These are phyloP conservation scores for Cassiopea xamachana DNA, from an alignment of 30 jellyfish, hydroid and myxozoan genomes.

Conservation along the genomic window DNA sequence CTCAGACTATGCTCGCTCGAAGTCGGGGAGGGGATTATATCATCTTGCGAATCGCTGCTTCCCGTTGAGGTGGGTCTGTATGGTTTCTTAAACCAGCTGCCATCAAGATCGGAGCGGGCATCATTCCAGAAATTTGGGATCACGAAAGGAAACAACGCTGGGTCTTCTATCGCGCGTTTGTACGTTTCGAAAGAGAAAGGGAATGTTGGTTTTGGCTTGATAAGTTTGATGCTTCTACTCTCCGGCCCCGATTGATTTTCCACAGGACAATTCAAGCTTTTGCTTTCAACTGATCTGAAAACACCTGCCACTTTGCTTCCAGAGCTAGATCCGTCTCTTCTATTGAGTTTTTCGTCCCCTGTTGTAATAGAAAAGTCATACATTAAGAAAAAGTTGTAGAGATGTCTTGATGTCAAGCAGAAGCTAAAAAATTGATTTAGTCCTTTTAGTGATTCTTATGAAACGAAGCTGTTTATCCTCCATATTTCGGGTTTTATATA, in stretches of 20 bases:
- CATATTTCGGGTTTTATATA: too few species aligned
- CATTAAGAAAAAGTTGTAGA: neutral
- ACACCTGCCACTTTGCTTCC: neutral
- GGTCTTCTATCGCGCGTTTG: constrained; percentile 65
- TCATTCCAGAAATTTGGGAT: constrained; percentile 77
- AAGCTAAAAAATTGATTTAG: neutral
- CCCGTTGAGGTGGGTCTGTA: constrained; percentile 63
- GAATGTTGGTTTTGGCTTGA: constrained; percentile 77
- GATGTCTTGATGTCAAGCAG: neutral
- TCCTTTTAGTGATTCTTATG: too few species aligned
- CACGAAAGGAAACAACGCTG: constrained; percentile 76
- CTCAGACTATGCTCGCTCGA: constrained; percentile 79
- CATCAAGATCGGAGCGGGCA: constrained; percentile 9
- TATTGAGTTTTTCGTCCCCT: neutral
- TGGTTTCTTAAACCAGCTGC: constrained; percentile 20
- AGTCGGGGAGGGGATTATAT: constrained; percentile 87
- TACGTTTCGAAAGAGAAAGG: constrained; percentile 74
- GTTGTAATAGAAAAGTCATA: neutral
- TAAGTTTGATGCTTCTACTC: constrained; percentile 16
- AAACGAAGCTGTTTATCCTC: too few species aligned
- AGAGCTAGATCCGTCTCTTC: neutral
- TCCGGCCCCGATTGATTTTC: neutral
- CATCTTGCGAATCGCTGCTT: constrained; percentile 73
- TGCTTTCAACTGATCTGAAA: neutral
- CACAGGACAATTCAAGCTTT: constrained; percentile 1